Evolutionary conservation across 2,797 vertebrate genomes (phyloP), one percentile per base, ranked within the genome.

Genomic region (Diplodus sargus): DNA sequence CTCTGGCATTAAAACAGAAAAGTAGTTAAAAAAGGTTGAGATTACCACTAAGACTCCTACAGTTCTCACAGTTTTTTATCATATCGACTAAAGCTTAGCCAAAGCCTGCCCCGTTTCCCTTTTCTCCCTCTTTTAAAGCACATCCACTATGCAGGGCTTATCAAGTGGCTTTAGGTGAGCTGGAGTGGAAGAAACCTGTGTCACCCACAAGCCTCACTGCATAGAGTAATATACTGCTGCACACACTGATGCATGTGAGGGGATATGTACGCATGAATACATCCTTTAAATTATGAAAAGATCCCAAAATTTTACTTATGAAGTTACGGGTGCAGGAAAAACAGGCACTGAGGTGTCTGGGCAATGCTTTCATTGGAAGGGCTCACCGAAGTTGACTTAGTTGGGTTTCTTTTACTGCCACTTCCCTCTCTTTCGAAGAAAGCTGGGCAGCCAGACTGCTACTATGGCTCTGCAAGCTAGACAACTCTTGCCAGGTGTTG

Each of bases 11-110:
- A 91, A 92, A 93, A 91, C 67, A 87, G 85, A 89, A 90, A 91
- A 92, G 92, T 88, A 92, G 91, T 92, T 91, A 87, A 90, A 93
- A 91, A 91, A 89, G 91, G 91, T 88, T 89, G 90, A 93, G 93
- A 94, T 95, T 95, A 94, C 89, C 84, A 70, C 90, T 91, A 93
- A 94, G 92, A 87, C 93, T 85, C 81, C 79, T 68, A 85, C 69
- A 84, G 92, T 93, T 94, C 91, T 92, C 90, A 92, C 90, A 90
- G 90, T 95, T 94, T 93, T 93, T 94, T 93, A 93, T 93, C 89
- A 93, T 93, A 95, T 95, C 92, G 92, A 95, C 93, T 93, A 94
- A 90, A 94, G 93, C 93, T 94, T 93, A 93, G 82, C 83, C 90
- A 94, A 94, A 95, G 93, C 94, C 93, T 62, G 85, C 84, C 56